Evolutionary conservation across 2,113 vertebrate genomes (phyloP).

Genomic region (Neoarius graeffei): DNA sequence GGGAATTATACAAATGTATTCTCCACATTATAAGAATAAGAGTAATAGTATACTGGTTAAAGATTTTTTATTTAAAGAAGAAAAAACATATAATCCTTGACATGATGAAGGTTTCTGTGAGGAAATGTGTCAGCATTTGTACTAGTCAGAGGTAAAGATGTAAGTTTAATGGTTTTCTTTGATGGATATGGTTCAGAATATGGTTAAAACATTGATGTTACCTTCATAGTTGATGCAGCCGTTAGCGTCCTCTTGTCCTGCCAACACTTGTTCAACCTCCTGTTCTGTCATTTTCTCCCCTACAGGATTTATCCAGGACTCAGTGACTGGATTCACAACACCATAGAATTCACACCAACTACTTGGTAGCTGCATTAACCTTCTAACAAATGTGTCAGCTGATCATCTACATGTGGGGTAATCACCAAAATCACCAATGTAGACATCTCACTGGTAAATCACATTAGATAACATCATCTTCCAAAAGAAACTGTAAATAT

Average conservation of each 20-base stretch:
- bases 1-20: not conserved
- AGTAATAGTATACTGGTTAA: not conserved
- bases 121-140: not conserved
- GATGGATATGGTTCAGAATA: not conserved
- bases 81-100: not conserved
- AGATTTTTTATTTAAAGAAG: not conserved
- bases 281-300: slow-evolving; percentile 65
- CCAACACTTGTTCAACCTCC: slow-evolving; percentile 64
- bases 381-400: not conserved
- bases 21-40: not conserved
- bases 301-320: slow-evolving; percentile 26
- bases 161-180: not conserved
- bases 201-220: not conserved
- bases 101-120: not conserved
- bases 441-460: not conserved
- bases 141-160: not conserved
- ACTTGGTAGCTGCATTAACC: not conserved
- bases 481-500: not conserved
- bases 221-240: slow-evolving; percentile 71
- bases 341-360: not conserved
- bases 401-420: not conserved
- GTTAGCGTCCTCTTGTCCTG: slow-evolving; percentile 65
- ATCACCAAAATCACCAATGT: not conserved
- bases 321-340: not conserved
- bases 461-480: not conserved